phyloP scores from a whole-genome alignment of 1,140 invertebrate genomes.

The Dendrolimus punctatus region DNA sequence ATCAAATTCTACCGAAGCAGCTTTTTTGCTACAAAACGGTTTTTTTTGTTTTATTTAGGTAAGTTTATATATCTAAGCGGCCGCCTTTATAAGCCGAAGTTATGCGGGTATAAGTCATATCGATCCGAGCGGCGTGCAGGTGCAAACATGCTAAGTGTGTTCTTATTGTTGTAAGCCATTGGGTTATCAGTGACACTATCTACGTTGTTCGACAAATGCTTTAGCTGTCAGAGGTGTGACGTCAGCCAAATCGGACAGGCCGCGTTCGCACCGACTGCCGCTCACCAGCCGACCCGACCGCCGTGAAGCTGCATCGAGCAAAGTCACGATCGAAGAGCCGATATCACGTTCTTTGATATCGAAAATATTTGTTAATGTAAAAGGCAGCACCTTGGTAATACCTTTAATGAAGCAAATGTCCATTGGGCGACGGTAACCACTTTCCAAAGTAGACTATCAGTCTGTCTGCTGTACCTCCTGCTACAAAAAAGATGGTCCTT shows the following conservation, averaged over 20 bases:
- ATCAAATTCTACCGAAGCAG: too few species aligned
- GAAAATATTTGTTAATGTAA: too few species aligned
- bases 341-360: slow-evolving; percentile 32
- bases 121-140: slow-evolving; percentile 48
- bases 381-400: too few species aligned
- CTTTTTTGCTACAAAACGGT: too few species aligned
- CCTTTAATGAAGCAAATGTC: too few species aligned
- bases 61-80: slow-evolving; percentile 12
- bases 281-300: slow-evolving; percentile 19
- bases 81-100: slow-evolving; percentile 31
- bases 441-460: too few species aligned
- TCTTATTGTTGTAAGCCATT: slow-evolving; percentile 69
- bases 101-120: slow-evolving; percentile 46
- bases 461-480: too few species aligned
- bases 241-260: slow-evolving; percentile 56
- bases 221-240: slow-evolving; percentile 68
- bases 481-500: too few species aligned
- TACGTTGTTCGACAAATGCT: slow-evolving; percentile 67
- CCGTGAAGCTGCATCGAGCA: slow-evolving; percentile 28
- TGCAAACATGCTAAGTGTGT: slow-evolving; percentile 71
- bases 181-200: slow-evolving; percentile 70
- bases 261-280: slow-evolving; percentile 14
- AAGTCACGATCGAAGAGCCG: slow-evolving; percentile 12
- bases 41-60: slow-evolving; percentile 12
- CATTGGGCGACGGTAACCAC: too few species aligned